Evolutionary conservation across 2,797 vertebrate species (phyloP), one percentile per base, ranked within the genome.

Genomic region (Crenuchus spilurus): DNA sequence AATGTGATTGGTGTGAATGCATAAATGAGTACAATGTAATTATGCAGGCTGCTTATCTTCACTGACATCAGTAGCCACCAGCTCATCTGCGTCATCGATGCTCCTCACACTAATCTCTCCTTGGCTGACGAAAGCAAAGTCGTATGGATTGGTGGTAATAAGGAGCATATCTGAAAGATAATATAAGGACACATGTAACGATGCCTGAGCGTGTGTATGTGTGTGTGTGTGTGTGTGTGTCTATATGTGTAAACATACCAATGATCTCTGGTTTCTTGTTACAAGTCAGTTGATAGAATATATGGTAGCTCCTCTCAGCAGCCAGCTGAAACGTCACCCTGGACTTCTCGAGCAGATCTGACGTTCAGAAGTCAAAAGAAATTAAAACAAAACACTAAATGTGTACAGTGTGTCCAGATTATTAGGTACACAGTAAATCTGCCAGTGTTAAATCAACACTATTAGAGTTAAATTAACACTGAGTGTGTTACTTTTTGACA

Each of bases 61-160:
- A 84, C 93, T 92, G 83, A 96, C 95, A 86, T 96, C 95, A 73
- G 95, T 96, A 1, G 94, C 95, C 80, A 94, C 92, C 75, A 96
- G 48, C 80, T 96, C 95, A 51, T 94, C 93, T 75, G 93, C 90
- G 81, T 96, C 95, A 85, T 96, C 85, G 80, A 96, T 96, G 70
- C 94, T 95, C 70, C 93, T 87, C 42, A 96, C 95, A 60, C 81
- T 90, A 75, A 96, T 93, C 81, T 96, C 94, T 18, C 95, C 95
- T 87, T 91, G 88, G 77, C 95, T 96, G 77, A 92, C 89, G 79
- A 92, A 93, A 7, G 90, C 92, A 70, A 70, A 96, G 80, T 96
- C 95, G 2, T 92, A 96, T 1, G 95, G 95, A 82, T 96, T 96
- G 85, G 92, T 95, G 78, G 94, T 92, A 51, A 96, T 92, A 51